A percentile compares a stretch with the other conserved stretches of the same genome.
These are phyloP conservation scores for Gallirallus australis DNA, from an alignment of 2,797 vertebrate species.

Conservation along the genomic window DNA sequence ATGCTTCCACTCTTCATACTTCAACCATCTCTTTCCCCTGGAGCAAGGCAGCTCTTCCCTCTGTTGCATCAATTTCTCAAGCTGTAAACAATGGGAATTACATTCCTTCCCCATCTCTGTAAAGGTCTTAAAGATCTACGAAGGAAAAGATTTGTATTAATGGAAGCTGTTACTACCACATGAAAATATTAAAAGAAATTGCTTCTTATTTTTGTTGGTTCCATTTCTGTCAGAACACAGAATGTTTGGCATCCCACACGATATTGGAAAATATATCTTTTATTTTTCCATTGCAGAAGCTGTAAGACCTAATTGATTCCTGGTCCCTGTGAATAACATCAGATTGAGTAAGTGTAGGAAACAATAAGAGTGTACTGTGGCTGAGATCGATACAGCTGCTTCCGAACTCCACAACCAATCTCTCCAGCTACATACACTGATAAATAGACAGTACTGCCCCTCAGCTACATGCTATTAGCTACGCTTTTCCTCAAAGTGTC, in stretches of 20 bases:
- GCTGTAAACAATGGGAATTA: not conserved
- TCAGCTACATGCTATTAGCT: not conserved
- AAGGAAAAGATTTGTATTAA: not conserved
- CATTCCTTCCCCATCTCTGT: not conserved
- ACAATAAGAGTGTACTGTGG: constrained; percentile 17
- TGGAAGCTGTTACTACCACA: not conserved
- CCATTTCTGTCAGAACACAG: not conserved
- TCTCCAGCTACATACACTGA: not conserved
- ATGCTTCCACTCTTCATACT: not conserved
- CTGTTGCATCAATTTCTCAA: not conserved
- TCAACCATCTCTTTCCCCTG: not conserved
- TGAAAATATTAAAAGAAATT: constrained; percentile 11
- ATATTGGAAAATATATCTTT: constrained; percentile 13
- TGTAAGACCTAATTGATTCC: constrained; percentile 56
- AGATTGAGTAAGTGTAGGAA: constrained; percentile 40
- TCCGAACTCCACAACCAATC: constrained; percentile 19
- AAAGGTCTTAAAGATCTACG: not conserved
- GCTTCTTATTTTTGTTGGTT: not conserved
- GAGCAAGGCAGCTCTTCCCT: not conserved
- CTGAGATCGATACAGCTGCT: constrained; percentile 62
- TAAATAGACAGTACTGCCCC: not conserved
- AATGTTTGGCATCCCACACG: not conserved
- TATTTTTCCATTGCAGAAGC: constrained; percentile 6
- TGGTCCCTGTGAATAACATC: not conserved
- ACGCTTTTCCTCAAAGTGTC: not conserved